Percentiles rank a stretch among this genome's conserved stretches.
Conservation (phyloP, 2,113 vertebrate species). For the Neotoma lepida region DNA sequence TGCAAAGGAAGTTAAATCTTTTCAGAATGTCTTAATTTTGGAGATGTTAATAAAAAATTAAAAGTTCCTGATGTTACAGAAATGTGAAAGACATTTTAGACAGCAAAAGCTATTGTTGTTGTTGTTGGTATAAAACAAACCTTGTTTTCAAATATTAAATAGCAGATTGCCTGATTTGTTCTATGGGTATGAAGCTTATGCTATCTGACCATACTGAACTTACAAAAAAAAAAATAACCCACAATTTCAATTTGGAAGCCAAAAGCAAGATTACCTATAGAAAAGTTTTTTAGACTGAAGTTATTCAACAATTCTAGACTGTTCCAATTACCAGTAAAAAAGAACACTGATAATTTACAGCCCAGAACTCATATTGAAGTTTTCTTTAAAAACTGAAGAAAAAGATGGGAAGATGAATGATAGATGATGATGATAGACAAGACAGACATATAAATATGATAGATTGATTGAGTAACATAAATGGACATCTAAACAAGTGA, state of each 20-base stretch:
- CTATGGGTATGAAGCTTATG: background rate
- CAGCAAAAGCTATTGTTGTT: background rate
- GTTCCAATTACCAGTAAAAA: background rate
- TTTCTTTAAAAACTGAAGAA: background rate
- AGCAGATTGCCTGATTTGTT: background rate
- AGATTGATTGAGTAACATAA: background rate
- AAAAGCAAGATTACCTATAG: background rate
- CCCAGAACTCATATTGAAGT: background rate
- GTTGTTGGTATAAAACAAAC: background rate
- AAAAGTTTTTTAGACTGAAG: background rate
- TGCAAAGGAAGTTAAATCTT: background rate
- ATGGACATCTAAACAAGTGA: background rate
- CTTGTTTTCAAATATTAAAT: background rate
- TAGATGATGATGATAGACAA: background rate
- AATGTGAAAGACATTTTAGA: background rate
- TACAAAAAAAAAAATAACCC: background rate
- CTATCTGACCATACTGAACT: background rate
- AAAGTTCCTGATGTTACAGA: background rate
- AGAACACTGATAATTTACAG: background rate
- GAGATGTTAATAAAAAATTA: constrained; percentile 1
- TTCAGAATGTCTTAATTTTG: background rate
- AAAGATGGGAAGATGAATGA: background rate
- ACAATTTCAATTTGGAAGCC: background rate
- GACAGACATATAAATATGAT: background rate
- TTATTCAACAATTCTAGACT: background rate